Evolutionary conservation across 2,113 vertebrate species (phyloP).

Genomic region (Carollia perspicillata): DNA sequence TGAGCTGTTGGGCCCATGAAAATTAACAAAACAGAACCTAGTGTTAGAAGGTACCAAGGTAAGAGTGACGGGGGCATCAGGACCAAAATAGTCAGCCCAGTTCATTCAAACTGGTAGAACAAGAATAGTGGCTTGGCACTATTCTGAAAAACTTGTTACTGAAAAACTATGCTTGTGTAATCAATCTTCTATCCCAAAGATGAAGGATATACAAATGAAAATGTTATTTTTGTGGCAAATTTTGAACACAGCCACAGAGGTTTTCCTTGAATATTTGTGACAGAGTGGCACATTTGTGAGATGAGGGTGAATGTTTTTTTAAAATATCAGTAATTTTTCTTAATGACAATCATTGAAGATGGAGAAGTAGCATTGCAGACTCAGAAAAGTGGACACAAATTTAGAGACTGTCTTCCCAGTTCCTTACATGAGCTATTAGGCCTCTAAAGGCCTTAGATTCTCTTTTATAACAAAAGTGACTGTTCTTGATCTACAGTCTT

Average conservation of each 20-base stretch:
- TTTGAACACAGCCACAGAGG: background rate
- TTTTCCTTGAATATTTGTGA: background rate
- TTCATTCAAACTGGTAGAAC: background rate
- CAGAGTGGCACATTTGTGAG: background rate
- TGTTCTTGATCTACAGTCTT: background rate
- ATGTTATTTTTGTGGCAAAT: background rate
- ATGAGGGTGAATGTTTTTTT: background rate
- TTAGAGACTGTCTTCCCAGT: background rate
- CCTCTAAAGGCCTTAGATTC: fast-evolving
- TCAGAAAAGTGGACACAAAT: background rate
- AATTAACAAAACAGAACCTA: background rate
- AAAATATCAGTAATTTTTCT: background rate
- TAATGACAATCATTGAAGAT: fast-evolving
- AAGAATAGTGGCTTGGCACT: fast-evolving
- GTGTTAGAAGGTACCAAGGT: background rate
- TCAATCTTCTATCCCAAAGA: background rate
- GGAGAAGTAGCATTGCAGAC: fast-evolving
- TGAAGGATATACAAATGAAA: background rate
- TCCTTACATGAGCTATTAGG: fast-evolving
- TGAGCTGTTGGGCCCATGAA: background rate
- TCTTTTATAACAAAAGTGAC: background rate
- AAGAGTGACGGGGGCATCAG: background rate
- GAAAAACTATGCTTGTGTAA: background rate
- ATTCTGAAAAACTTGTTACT: too few relatives aligned
- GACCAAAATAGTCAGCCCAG: fast-evolving